phyloP scores from a whole-genome alignment of 2,888 invertebrate species.

The Myopa testacea region DNA sequence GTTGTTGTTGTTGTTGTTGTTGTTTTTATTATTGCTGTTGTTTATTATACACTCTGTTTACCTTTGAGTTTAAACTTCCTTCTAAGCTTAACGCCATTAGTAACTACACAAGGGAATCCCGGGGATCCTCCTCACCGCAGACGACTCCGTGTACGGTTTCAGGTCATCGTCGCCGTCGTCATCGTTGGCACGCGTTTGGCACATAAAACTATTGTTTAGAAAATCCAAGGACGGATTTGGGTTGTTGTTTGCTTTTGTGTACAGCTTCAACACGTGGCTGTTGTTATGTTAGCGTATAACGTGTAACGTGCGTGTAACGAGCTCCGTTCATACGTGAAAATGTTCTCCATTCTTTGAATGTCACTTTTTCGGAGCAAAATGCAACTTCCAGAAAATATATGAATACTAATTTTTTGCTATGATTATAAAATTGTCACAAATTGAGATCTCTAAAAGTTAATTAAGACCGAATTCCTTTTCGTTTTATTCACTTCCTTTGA shows the following conservation, averaged over 20 bases:
- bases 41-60: not conserved
- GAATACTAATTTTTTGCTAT: too few relatives aligned
- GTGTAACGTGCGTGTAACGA: not conserved
- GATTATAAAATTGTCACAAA: too few relatives aligned
- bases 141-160: too few relatives aligned
- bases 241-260: not conserved
- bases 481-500: too few relatives aligned
- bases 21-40: too few relatives aligned
- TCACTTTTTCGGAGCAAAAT: not conserved
- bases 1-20: too few relatives aligned
- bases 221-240: constrained; percentile 5
- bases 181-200: too few relatives aligned
- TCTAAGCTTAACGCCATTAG: not conserved
- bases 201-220: not conserved
- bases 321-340: not conserved
- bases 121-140: too few relatives aligned
- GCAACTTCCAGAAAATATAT: not conserved
- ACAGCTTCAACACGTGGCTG: too few relatives aligned
- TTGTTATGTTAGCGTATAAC: not conserved
- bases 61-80: not conserved
- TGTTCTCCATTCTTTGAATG: not conserved
- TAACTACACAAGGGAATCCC: not conserved
- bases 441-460: too few relatives aligned
- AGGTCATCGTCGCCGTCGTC: too few relatives aligned
- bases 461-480: too few relatives aligned